phyloP scores from a whole-genome alignment of 92 coral and sea anemone genomes.

The Montipora capitata region DNA sequence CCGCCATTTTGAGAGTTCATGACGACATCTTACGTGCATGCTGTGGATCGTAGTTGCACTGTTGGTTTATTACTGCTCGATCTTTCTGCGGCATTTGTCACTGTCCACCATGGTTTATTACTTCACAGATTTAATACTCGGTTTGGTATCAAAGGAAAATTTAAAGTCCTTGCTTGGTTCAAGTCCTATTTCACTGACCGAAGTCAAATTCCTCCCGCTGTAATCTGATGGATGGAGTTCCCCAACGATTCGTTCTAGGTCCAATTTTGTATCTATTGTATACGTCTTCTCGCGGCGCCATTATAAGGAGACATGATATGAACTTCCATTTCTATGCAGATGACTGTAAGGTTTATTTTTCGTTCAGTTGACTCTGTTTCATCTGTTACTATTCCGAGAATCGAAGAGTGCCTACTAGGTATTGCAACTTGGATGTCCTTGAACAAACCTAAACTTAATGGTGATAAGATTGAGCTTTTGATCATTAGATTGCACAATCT shows the following conservation, averaged over 20 bases:
- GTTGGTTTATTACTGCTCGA: too few relatives aligned
- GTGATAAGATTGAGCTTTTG: background rate
- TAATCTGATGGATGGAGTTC: background rate
- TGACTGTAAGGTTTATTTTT: background rate
- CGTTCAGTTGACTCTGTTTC: background rate
- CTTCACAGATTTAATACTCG: too few relatives aligned
- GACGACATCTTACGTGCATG: too few relatives aligned
- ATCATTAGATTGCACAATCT: background rate
- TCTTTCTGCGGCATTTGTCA: too few relatives aligned
- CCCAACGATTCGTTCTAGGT: background rate
- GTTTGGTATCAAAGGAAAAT: background rate
- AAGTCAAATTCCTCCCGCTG: background rate
- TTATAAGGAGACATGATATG: background rate
- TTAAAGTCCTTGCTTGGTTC: background rate
- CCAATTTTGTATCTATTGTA: background rate
- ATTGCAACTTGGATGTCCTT: constrained; percentile 14
- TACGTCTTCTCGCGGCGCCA: background rate
- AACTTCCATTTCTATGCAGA: background rate
- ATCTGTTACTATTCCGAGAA: background rate
- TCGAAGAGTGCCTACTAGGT: background rate
- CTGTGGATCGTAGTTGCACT: too few relatives aligned
- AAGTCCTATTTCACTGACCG: background rate
- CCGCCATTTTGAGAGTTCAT: too few relatives aligned
- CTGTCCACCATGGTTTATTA: too few relatives aligned
- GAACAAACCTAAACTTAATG: constrained; percentile 4